Evolutionary conservation across 2,797 vertebrate species (phyloP).

Genomic region (Coilia nasus): DNA sequence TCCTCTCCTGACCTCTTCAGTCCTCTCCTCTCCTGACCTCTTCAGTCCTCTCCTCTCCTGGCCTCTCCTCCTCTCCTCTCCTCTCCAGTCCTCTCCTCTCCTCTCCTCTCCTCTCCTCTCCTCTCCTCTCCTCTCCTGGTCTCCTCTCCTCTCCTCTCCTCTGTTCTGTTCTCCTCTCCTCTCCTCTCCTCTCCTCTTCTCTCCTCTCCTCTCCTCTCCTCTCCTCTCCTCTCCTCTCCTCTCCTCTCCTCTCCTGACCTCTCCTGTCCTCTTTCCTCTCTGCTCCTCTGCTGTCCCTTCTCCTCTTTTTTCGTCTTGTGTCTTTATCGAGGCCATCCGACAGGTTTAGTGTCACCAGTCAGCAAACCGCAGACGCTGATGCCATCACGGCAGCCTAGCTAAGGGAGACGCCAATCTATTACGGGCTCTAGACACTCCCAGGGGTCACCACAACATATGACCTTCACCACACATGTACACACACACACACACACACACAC

Average conservation of each 20-base stretch:
- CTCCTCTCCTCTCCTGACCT: background rate
- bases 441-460: slow-evolving; percentile 51
- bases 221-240: background rate
- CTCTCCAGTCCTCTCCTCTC: too few relatives aligned
- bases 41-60: too few relatives aligned
- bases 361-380: slow-evolving; percentile 42
- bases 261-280: background rate
- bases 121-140: background rate
- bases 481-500: slow-evolving; percentile 1
- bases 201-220: background rate
- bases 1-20: too few relatives aligned
- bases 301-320: background rate
- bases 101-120: background rate
- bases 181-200: background rate
- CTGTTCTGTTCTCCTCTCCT: background rate
- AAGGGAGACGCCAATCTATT: background rate
- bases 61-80: too few relatives aligned
- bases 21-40: too few relatives aligned
- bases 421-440: too few relatives aligned
- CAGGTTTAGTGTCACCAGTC: slow-evolving; percentile 40
- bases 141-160: background rate
- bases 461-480: slow-evolving; percentile 37
- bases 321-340: slow-evolving; percentile 21
- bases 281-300: background rate
- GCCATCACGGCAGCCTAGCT: slow-evolving; percentile 12